Evolutionary conservation across 2,113 vertebrate species (phyloP).

Genomic region (Peromyscus maniculatus): DNA sequence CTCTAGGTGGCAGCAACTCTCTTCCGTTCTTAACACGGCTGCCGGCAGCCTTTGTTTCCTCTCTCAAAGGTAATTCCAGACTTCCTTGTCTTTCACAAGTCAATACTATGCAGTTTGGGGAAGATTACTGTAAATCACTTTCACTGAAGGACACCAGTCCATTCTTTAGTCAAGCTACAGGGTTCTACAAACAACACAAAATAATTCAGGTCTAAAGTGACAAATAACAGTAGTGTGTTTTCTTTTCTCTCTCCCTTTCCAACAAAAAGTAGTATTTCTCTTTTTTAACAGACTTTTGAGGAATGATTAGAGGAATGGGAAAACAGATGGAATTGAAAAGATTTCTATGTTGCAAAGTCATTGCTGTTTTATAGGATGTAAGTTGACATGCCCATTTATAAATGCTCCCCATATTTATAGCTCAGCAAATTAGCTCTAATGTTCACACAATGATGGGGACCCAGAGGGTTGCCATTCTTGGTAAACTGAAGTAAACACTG

Average conservation of each 20-base stretch:
- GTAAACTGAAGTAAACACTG: background rate
- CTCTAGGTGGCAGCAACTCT: conserved; percentile 88
- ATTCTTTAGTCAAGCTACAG: conserved; percentile 74
- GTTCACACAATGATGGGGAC: background rate
- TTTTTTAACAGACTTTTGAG: conserved; percentile 42
- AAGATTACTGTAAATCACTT: conserved; percentile 78
- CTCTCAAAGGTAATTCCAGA: conserved; percentile 69
- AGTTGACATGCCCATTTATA: background rate
- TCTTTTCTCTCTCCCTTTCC: conserved; percentile 29
- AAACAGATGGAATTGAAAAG: conserved; percentile 48
- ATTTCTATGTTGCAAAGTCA: conserved; percentile 47
- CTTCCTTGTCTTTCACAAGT: conserved; percentile 80
- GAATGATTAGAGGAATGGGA: conserved; percentile 63
- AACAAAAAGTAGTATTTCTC: conserved; percentile 71
- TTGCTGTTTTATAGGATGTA: conserved; percentile 2
- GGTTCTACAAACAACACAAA: conserved; percentile 76
- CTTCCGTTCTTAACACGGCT: conserved; percentile 67
- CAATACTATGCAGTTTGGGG: conserved; percentile 76
- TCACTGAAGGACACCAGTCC: conserved; percentile 75
- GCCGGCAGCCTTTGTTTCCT: conserved; percentile 85
- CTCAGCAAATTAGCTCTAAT: background rate
- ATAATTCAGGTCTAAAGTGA: conserved; percentile 81
- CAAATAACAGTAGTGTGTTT: conserved; percentile 42
- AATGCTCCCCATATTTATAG: background rate
- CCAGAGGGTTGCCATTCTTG: background rate